Percentiles rank a stretch among this genome's conserved stretches.
phyloP scores from a whole-genome alignment of 1,140 invertebrate species.

The Drosophila tropicalis region DNA sequence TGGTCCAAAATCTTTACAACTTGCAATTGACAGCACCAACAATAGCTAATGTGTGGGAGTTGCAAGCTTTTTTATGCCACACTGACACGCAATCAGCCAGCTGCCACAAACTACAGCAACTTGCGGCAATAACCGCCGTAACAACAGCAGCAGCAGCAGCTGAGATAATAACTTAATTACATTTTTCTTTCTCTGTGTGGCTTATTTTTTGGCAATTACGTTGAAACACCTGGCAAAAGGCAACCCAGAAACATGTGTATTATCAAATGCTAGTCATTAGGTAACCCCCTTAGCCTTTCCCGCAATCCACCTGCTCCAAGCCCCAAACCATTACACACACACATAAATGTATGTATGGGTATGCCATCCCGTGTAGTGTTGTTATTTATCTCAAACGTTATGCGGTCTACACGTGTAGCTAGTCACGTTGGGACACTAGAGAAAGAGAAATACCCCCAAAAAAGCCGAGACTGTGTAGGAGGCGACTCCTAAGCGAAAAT shows the following conservation, averaged over 20 bases:
- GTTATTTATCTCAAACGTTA: conserved; percentile 70
- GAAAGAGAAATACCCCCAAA: conserved; percentile 14
- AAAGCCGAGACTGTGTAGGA: background rate
- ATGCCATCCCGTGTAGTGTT: conserved; percentile 24
- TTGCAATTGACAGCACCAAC: conserved; percentile 57
- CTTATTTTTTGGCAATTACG: conserved; percentile 68
- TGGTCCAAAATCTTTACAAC: conserved; percentile 38
- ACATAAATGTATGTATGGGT: conserved; percentile 17
- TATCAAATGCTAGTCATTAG: conserved; percentile 78
- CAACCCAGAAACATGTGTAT: conserved; percentile 67
- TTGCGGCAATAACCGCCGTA: background rate
- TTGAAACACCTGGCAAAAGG: conserved; percentile 61
- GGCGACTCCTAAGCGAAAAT: conserved; percentile 56
- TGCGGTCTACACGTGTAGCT: conserved; percentile 65
- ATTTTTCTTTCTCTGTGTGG: conserved; percentile 47
- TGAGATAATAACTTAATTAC: conserved; percentile 80
- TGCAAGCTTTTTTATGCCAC: conserved; percentile 35
- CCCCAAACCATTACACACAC: background rate
- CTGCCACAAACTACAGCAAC: conserved; percentile 59
- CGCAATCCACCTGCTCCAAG: background rate
- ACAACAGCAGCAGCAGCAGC: conserved; percentile 25
- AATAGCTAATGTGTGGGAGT: background rate
- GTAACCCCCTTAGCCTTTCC: conserved; percentile 1
- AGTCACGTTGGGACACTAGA: conserved; percentile 30
- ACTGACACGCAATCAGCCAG: conserved; percentile 72